Conservation (phyloP, 2,113 vertebrate genomes). For the cattle (Bos taurus) region ARS-UCD2.0 NC_037342.1:30764501-30765000, state of each 20-base stretch:
- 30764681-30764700: background rate
- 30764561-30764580: background rate
- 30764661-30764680: background rate
- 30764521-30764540: no score
- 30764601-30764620: background rate
- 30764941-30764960: background rate
- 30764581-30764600: background rate
- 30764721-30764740: background rate
- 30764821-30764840: background rate
- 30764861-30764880: background rate
- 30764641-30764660: background rate
- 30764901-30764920: background rate
- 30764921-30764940: background rate
- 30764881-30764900: background rate
- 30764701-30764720: background rate
- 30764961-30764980: background rate
- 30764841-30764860: background rate
- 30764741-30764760: background rate
- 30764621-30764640: background rate
- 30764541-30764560: background rate
- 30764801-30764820: no score
- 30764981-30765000: background rate
- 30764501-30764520: fast-evolving
- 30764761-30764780: background rate
- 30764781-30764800: background rate